Conservation (phyloP, 2,113 vertebrate species). For the Cheilinus undulatus region DNA sequence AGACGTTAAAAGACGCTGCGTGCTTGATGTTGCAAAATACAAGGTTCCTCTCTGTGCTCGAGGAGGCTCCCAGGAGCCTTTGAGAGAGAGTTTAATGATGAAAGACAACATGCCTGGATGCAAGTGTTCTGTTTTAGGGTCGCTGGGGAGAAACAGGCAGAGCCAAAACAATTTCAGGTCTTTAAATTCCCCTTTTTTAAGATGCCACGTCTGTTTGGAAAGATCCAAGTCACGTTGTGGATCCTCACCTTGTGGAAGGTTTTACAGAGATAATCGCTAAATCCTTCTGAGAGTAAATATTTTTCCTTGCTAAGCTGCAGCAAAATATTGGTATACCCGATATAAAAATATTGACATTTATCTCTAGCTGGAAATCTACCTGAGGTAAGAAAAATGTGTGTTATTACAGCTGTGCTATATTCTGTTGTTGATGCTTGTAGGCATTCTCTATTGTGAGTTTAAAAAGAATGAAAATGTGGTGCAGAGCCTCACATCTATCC, state of each 20-base stretch:
- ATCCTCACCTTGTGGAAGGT: conserved; percentile 30
- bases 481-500: conserved; percentile 32
- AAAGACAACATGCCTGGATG: conserved; percentile 69
- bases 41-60: conserved; percentile 46
- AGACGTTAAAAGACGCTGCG: conserved; percentile 37
- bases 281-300: conserved; percentile 42
- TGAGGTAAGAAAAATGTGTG: conserved; percentile 32
- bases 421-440: conserved; percentile 54
- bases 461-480: conserved; percentile 19
- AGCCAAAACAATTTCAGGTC: conserved; percentile 60
- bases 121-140: conserved; percentile 52
- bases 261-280: conserved; percentile 38
- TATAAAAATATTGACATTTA: conserved; percentile 64
- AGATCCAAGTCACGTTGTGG: conserved; percentile 23
- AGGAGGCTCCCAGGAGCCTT: conserved; percentile 56
- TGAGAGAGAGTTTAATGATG: conserved; percentile 67
- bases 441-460: conserved; percentile 9
- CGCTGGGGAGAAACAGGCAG: conserved; percentile 40
- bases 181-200: conserved; percentile 62
- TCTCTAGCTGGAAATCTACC: conserved; percentile 36
- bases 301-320: conserved; percentile 30
- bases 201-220: conserved; percentile 40
- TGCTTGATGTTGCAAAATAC: conserved; percentile 61
- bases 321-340: conserved; percentile 50
- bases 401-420: conserved; percentile 27